These are phyloP conservation scores for Nemoura dubitans DNA, from an alignment of 2,888 invertebrate genomes.

Conservation along the genomic window DNA sequence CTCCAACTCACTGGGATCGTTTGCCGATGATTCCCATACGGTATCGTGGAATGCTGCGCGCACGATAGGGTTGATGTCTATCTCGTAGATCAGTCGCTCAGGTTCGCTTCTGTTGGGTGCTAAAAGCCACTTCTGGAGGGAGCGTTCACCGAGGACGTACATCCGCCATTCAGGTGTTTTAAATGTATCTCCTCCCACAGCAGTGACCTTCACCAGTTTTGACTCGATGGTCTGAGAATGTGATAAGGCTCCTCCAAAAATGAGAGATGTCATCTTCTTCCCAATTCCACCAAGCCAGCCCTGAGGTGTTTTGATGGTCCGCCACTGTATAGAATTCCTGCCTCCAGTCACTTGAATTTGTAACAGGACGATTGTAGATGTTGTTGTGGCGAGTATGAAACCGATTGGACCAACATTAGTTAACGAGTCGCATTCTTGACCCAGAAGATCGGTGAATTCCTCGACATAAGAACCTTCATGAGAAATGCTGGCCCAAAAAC, in stretches of 20 bases:
- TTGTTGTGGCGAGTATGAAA: conserved; percentile 89
- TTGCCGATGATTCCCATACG: conserved; percentile 67
- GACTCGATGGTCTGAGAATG: conserved; percentile 40
- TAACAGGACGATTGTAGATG: conserved; percentile 83
- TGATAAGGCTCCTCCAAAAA: conserved; percentile 71
- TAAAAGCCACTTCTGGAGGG: conserved; percentile 85
- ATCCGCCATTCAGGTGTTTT: conserved; percentile 66
- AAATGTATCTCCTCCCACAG: conserved; percentile 58
- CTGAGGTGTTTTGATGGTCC: conserved; percentile 75
- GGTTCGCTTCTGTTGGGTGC: conserved; percentile 58
- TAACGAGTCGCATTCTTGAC: conserved; percentile 84
- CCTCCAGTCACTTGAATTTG: conserved; percentile 71
- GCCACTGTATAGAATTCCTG: conserved; percentile 73
- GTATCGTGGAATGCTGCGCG: conserved; percentile 74
- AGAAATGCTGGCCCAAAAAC: conserved; percentile 92
- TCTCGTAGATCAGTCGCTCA: conserved; percentile 80
- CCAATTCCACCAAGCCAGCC: conserved; percentile 91
- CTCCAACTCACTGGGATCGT: conserved; percentile 72
- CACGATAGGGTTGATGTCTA: conserved; percentile 76
- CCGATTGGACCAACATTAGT: conserved; percentile 75
- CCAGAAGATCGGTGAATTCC: conserved; percentile 84
- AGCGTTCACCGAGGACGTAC: conserved; percentile 79
- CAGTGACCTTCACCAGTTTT: conserved; percentile 75
- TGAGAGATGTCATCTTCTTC: conserved; percentile 79
- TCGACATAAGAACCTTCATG: conserved; percentile 89